A percentile compares a stretch with the other conserved stretches of the same genome.
These are phyloP conservation scores for Agrypnus murinus DNA, from an alignment of 2,888 invertebrate genomes.

Conservation along the genomic window DNA sequence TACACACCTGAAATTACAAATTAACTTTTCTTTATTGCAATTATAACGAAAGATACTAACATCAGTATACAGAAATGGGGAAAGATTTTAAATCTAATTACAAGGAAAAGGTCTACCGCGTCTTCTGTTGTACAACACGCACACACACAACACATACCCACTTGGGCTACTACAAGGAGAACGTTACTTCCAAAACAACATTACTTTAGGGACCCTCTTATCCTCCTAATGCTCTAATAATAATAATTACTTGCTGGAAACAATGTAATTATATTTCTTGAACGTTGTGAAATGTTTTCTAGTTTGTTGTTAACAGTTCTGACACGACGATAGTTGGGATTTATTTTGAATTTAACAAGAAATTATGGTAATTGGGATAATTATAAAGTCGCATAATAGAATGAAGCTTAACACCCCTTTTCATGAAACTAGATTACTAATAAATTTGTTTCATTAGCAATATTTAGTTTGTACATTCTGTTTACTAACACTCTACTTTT, in stretches of 20 bases:
- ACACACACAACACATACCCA: constrained; percentile 11
- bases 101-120: background rate
- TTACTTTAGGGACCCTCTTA: constrained; percentile 18
- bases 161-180: constrained; percentile 3
- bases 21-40: background rate
- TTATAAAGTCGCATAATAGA: too few species aligned
- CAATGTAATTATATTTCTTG: constrained; percentile 22
- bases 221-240: constrained; percentile 21
- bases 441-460: too few species aligned
- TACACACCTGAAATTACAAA: background rate
- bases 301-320: too few species aligned
- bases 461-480: too few species aligned
- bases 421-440: too few species aligned
- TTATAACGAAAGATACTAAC: constrained; percentile 1
- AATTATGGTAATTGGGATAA: too few species aligned
- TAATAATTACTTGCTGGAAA: constrained; percentile 20
- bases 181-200: constrained; percentile 11
- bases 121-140: background rate
- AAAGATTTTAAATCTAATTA: constrained; percentile 11
- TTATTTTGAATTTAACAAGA: too few species aligned
- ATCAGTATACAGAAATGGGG: background rate
- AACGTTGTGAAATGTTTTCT: background rate
- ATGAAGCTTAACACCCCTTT: too few species aligned
- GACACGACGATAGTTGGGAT: too few species aligned
- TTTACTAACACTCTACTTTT: too few species aligned